Evolutionary conservation across 37 sponge, comb jelly and placozoan species (phyloP).

Genomic region (Ianthella basta): DNA sequence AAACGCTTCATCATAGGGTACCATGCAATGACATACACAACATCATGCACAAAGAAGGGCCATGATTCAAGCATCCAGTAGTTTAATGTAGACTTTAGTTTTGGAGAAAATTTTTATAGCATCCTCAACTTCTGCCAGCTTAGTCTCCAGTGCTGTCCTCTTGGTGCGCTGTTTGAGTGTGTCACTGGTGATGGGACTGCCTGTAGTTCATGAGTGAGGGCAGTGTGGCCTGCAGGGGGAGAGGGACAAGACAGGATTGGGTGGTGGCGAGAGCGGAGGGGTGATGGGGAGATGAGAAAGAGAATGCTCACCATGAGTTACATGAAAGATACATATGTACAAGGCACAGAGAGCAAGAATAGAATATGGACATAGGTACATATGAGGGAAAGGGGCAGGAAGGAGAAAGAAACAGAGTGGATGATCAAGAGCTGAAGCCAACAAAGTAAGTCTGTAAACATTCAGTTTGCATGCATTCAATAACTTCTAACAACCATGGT

Average conservation of each 20-base stretch:
- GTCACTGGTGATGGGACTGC: slow-evolving; percentile 76
- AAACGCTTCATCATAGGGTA: too few species aligned
- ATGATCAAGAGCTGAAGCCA: too few species aligned
- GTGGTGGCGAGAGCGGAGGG: too few species aligned
- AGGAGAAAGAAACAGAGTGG: too few species aligned
- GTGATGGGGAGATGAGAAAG: too few species aligned
- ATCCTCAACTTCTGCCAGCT: slow-evolving; percentile 93
- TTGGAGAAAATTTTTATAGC: slow-evolving; percentile 96
- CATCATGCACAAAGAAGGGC: too few species aligned
- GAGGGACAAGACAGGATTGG: not conserved
- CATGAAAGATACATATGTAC: too few species aligned
- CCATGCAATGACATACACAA: too few species aligned
- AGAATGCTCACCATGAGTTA: too few species aligned
- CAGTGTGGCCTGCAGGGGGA: slow-evolving; percentile 51
- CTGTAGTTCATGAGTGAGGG: slow-evolving; percentile 59
- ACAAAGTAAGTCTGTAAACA: not conserved
- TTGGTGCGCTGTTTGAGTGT: slow-evolving; percentile 64
- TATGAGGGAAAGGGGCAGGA: not conserved
- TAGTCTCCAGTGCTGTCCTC: slow-evolving; percentile 75
- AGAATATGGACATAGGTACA: not conserved
- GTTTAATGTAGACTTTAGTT: slow-evolving; percentile 89
- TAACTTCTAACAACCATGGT: too few species aligned
- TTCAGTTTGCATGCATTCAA: not conserved
- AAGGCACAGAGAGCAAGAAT: too few species aligned
- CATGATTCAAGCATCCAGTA: slow-evolving; percentile 53